phyloP scores from a whole-genome alignment of 53 echinoderm and acorn worm genomes.

The Temnopleurus reevesii region DNA sequence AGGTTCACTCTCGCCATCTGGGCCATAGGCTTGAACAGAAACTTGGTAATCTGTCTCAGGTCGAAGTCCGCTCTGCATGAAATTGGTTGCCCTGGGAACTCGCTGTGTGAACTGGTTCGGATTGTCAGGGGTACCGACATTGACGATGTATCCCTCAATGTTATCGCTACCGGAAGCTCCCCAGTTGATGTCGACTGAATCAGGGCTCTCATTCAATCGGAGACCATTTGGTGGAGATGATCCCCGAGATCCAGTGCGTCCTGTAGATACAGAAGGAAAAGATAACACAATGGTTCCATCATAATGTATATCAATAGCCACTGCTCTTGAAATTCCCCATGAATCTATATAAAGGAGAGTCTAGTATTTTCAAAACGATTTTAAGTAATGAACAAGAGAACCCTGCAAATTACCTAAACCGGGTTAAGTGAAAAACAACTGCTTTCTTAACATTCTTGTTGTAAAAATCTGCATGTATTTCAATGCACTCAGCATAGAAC shows the following conservation, averaged over 20 bases:
- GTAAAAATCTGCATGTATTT: no score
- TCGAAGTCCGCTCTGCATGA: neutral
- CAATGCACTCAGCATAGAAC: no score
- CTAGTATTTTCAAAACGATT: no score
- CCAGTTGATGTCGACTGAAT: conserved; percentile 31
- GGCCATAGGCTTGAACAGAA: neutral
- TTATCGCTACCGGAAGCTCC: conserved; percentile 25
- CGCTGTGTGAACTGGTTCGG: conserved; percentile 33
- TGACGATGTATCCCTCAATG: conserved; percentile 20
- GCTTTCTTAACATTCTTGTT: no score
- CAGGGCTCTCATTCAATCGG: neutral
- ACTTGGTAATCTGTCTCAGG: conserved; percentile 31
- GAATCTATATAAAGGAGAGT: no score
- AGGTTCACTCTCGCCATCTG: conserved; percentile 44
- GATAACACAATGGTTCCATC: neutral
- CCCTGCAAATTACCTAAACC: no score
- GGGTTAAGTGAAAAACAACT: no score
- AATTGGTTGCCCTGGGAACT: conserved; percentile 17
- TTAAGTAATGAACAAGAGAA: no score
- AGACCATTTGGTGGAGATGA: conserved; percentile 37
- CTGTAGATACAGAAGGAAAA: neutral
- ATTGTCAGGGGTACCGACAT: conserved; percentile 23
- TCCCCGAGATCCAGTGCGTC: neutral
- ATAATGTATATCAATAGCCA: neutral
- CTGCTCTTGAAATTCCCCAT: no score